Base-by-base conservation (phyloP, 2,113 vertebrate genomes). In the Pao palembangensis region DNA sequence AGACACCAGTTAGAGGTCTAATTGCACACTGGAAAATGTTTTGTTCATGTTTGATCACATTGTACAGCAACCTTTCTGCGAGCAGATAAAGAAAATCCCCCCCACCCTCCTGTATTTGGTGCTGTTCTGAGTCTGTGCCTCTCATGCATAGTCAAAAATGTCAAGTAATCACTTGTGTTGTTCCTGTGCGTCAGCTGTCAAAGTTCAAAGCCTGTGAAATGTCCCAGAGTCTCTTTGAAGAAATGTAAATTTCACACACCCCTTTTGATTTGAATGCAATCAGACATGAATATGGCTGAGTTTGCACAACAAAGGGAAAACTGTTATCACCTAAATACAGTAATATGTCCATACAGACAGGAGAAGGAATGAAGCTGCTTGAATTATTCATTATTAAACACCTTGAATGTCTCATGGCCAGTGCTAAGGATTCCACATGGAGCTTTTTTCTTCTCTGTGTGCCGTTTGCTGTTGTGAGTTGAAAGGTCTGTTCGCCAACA, bases 151-250 rank as follows among this genome's bases (percentile, higher is more conserved):
- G 58, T 84, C 79, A 83, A 79, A 73, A 60, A 57, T 53, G 74
- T 75, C 79, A 12, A 67, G 71, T 44, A 21, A 64, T 80, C 78
- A 67, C 80, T 76, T 71, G 69, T 69, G 67, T 71, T 76, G 69
- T 78, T 81, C 75, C 73, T 79, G 64, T 31, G 42, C 68, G 79
- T 85, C 78, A 81, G 74, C 81, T 73, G 85, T 83, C 82, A 87
- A 75, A 88, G 83, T 83, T 88, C 83, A 88, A 88, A 88, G 83
- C 61, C 68, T 75, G 34, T 69, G 69, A 74, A 83, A 83, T 70
- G 69, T 80, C 61, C 52, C 61, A 3, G 42, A 79, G 77, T 81
- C 84, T 84, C 80, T 88, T 87, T 87, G 82, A 87, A 84, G 82
- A 88, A 76, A 78, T 80, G 58, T 78, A 54, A 80, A 82, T 85